A percentile compares a stretch with the other conserved stretches of the same genome.
Evolutionary conservation across 35 echinoderm and acorn worm species (phyloP).

Genomic region (Amphiura filiformis): DNA sequence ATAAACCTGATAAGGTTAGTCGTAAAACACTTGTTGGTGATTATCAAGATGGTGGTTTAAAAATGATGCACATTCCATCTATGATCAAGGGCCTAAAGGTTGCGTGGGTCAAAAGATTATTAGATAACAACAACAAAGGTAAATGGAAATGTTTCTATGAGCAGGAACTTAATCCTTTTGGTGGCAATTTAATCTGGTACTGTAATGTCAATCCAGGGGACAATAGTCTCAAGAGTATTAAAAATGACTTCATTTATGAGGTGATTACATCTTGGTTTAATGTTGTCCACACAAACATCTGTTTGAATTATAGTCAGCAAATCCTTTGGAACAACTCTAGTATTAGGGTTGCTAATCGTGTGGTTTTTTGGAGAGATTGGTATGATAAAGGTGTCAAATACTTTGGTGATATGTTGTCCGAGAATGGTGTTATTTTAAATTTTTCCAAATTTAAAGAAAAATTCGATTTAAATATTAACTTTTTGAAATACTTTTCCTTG

Average conservation of each 20-base stretch:
- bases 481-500: background rate
- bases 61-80: conserved; percentile 19
- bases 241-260: background rate
- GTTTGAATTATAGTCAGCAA: background rate
- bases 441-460: background rate
- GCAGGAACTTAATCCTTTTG: background rate
- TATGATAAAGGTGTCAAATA: background rate
- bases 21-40: conserved; percentile 19
- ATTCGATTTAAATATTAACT: background rate
- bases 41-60: conserved; percentile 8
- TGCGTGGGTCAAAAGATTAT: background rate
- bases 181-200: conserved; percentile 25
- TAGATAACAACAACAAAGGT: background rate
- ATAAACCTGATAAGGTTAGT: conserved; percentile 21
- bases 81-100: conserved; percentile 1
- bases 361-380: background rate
- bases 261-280: background rate
- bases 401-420: background rate
- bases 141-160: conserved; percentile 12
- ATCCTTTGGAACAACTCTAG: background rate
- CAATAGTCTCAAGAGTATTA: background rate
- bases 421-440: too few species aligned
- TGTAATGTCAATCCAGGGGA: background rate
- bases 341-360: background rate
- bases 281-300: background rate